Base-by-base conservation (phyloP, 1,140 invertebrate genomes). In the Drusus annulatus region DNA sequence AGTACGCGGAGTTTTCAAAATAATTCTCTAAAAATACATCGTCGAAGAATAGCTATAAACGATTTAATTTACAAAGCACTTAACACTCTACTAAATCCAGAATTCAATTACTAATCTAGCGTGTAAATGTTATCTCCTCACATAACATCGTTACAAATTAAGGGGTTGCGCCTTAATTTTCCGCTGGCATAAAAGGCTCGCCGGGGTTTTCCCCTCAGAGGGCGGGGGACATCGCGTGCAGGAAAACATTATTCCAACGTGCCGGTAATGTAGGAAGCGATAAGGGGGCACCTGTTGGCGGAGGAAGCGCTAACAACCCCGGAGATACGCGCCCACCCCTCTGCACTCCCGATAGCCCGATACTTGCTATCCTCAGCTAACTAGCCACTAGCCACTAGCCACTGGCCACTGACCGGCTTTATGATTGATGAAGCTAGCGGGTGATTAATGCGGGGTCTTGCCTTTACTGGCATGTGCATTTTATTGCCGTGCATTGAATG, bases 211-310 rank as follows among this genome's bases (percentile, higher is more conserved):
- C 19, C 65, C 36, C 65, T 51, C 65, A 6, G 63, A 21, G 69
- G 45, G n/a, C 16, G 19, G 15, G 54, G 15, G 76, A 10, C 50
- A 68, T 81, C 76, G 80, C 80, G 80, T 81, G 80, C 76, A 51
- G 58, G 79, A 76, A 76, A 76, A 52, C 63, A 69, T 80, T 65
- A 76, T 56, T 52, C 71, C 71, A 73, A 45, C n/a, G 56, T 21
- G 74, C 45, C 62, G 62, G 60, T 80, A 71, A 77, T 74, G 74
- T 19, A 65, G 52, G 63, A 81, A 78, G 80, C 51, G 71, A 75
- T 75, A 75, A 58, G 54, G 1, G 23, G 58, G 80, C 75, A 81
- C 80, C 80, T 81, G 80, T 81, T 81, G 75, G 76, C n/a, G 62
- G 62, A 23, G 63, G 75, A 81, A 76, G 71, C n/a, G 50, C 79